Evolutionary conservation across 2,888 invertebrate genomes (phyloP), one percentile per base, ranked within the genome.

Genomic region (Oscheius myriophilus): DNA sequence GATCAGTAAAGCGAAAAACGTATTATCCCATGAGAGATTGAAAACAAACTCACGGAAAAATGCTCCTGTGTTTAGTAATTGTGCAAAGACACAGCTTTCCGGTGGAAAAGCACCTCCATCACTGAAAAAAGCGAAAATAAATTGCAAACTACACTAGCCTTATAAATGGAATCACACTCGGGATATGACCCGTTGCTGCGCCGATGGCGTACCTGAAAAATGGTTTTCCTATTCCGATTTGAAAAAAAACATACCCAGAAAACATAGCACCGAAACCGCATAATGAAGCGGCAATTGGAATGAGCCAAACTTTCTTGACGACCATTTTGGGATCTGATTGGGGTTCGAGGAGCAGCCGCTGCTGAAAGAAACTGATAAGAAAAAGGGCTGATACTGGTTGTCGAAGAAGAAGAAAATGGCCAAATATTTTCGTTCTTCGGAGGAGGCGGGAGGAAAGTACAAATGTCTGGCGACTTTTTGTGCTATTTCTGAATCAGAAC

Each of bases 261-360:
- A 66, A 43, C n/a, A 58, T 33, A 18, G 57, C 66, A 9, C 23
- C 41, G n/a, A 53, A 57, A 4, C 46, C 49, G 16, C 18, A 51
- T 16, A 66, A 42, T n/a, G 53, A 39, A 1, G 66, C 58, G 1
- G 51, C 11, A 12, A 66, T 18, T 1, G 76, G 76, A 45, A 76
- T 67, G 2, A 76, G 57, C 70, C 70, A 76, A 6, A 76, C 71
- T 68, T 70, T 73, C 16, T 63, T 70, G 1, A 73, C 49, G 46
- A 76, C 76, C 76, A 76, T 76, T 61, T 46, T 9, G 41, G 43
- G 16, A 53, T 53, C 33, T 33, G 33, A 33, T 3, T 33, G 23
- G 43, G 21, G 25, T n/a, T 14, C 18, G 42, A 57, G 43, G 41
- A 43, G 43, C n/a, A 61, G 49, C 46, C n/a, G 16, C 26, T 51